Conservation (phyloP, 1,140 invertebrate species). For the Habropoda laboriosa region DNA sequence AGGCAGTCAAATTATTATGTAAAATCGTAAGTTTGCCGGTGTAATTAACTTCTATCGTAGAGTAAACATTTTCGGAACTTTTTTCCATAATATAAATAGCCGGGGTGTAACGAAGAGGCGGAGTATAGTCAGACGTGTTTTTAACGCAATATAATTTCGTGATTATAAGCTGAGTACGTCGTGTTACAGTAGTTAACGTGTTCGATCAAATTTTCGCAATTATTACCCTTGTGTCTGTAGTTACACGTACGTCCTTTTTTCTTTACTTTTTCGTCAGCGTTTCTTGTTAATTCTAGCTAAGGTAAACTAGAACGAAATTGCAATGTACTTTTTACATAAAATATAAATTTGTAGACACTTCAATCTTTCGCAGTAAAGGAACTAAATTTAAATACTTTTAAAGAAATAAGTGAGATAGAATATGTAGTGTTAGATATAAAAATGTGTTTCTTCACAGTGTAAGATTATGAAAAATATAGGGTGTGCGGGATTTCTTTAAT, state of each 20-base stretch:
- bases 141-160: not conserved
- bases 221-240: not conserved
- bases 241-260: not conserved
- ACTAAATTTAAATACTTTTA: too few relatives aligned
- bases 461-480: too few relatives aligned
- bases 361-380: too few relatives aligned
- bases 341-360: too few relatives aligned
- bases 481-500: too few relatives aligned
- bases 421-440: too few relatives aligned
- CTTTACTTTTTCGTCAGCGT: not conserved
- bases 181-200: not conserved
- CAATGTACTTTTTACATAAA: too few relatives aligned
- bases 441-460: too few relatives aligned
- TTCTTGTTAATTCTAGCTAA: not conserved
- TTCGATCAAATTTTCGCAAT: not conserved
- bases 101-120: not conserved
- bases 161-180: not conserved
- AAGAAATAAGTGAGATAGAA: too few relatives aligned
- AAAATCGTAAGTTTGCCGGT: not conserved
- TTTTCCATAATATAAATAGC: not conserved
- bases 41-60: constrained; percentile 27
- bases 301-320: too few relatives aligned
- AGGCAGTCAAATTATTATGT: not conserved
- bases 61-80: not conserved
- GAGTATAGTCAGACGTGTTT: not conserved